Evolutionary conservation across 1,140 invertebrate species (phyloP).

Genomic region (Mamestra configurata): DNA sequence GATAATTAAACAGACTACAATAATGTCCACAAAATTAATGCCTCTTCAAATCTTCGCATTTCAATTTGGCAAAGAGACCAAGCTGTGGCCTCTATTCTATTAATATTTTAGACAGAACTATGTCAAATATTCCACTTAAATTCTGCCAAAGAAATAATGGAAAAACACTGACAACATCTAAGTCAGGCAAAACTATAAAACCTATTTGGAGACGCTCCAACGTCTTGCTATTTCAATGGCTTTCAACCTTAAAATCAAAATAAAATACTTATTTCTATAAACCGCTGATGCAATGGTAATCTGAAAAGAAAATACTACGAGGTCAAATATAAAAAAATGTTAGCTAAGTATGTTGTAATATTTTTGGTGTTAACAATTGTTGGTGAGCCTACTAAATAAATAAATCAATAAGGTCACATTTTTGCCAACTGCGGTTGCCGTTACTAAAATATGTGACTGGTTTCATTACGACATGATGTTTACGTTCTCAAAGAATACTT

Average conservation of each 20-base stretch:
- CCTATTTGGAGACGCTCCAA: constrained; percentile 29
- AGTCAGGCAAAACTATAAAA: constrained; percentile 9
- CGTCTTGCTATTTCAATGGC: background rate
- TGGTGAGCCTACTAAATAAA: no score
- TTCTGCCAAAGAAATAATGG: constrained; percentile 28
- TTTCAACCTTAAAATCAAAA: constrained; percentile 19
- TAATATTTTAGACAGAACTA: constrained; percentile 1
- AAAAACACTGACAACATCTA: constrained; percentile 1
- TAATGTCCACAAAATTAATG: no score
- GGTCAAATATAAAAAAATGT: no score
- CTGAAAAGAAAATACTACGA: no score
- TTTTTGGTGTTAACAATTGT: no score
- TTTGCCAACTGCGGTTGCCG: no score
- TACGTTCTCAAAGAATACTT: no score
- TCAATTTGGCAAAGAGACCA: background rate
- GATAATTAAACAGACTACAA: no score
- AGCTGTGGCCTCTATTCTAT: background rate
- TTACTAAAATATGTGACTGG: no score
- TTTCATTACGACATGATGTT: no score
- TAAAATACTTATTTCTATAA: constrained; percentile 3
- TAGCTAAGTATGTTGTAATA: no score
- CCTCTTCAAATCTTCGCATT: background rate
- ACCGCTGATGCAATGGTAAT: background rate
- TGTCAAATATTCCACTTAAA: background rate
- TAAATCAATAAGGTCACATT: background rate